Evolutionary conservation across 1,140 invertebrate species (phyloP).

Genomic region (Macrocentrus cingulum): DNA sequence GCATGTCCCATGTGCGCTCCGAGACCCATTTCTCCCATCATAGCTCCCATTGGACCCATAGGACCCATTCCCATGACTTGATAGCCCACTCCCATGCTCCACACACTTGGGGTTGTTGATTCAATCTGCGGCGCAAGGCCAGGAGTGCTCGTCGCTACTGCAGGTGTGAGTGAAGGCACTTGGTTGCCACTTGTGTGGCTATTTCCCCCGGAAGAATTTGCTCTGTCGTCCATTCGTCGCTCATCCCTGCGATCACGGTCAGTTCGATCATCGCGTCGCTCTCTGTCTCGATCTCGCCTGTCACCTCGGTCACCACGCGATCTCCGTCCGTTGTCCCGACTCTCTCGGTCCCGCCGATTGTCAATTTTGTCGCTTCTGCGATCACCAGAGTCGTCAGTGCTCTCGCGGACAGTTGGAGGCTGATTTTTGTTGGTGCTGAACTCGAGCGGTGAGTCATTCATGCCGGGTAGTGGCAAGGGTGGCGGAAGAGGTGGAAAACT

Average conservation of each 20-base stretch:
- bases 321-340: conserved; percentile 42
- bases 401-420: conserved; percentile 60
- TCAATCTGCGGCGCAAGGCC: conserved; percentile 46
- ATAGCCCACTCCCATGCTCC: conserved; percentile 60
- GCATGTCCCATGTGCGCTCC: conserved; percentile 55
- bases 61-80: conserved; percentile 65
- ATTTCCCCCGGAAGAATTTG: conserved; percentile 37
- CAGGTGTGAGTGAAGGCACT: conserved; percentile 33
- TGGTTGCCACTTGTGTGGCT: conserved; percentile 44
- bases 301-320: conserved; percentile 49
- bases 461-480: conserved; percentile 58
- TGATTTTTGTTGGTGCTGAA: conserved; percentile 71
- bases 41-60: conserved; percentile 60
- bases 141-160: conserved; percentile 32
- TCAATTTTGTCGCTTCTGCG: conserved; percentile 55
- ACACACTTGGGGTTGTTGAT: conserved; percentile 44
- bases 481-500: conserved; percentile 54
- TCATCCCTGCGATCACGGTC: conserved; percentile 51
- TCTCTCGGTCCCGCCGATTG: conserved; percentile 30
- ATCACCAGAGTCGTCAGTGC: conserved; percentile 53
- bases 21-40: conserved; percentile 56
- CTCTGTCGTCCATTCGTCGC: conserved; percentile 43
- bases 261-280: conserved; percentile 51
- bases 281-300: conserved; percentile 51
- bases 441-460: conserved; percentile 70